A percentile compares a stretch with the other conserved stretches of the same genome.
Evolutionary conservation across 2,888 invertebrate genomes (phyloP).

Genomic region (Parasteatoda lunata): DNA sequence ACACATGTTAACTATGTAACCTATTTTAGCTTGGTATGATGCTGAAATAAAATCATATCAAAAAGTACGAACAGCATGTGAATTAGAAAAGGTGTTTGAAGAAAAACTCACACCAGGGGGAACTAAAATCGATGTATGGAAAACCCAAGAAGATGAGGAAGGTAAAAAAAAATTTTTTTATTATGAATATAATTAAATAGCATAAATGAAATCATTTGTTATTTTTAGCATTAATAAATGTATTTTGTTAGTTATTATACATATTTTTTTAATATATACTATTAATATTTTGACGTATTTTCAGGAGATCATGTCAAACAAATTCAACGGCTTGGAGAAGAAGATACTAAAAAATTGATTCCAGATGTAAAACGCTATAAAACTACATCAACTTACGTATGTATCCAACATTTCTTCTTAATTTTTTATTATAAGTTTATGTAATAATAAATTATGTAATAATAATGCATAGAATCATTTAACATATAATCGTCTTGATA

Average conservation of each 20-base stretch:
- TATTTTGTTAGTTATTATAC: too few relatives aligned
- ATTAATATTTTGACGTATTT: too few relatives aligned
- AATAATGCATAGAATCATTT: too few relatives aligned
- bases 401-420: background rate
- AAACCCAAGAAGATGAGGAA: constrained; percentile 67
- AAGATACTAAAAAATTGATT: constrained; percentile 82
- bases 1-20: too few relatives aligned
- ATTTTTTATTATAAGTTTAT: too few relatives aligned
- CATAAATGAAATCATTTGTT: too few relatives aligned
- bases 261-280: too few relatives aligned
- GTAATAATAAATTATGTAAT: too few relatives aligned
- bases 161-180: constrained; percentile 25
- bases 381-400: constrained; percentile 66
- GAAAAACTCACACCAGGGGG: constrained; percentile 77
- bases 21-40: constrained; percentile 89
- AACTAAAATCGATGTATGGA: constrained; percentile 69
- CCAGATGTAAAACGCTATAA: constrained; percentile 68
- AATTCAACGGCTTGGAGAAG: constrained; percentile 89
- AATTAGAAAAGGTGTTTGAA: constrained; percentile 90
- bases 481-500: too few relatives aligned
- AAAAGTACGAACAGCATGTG: constrained; percentile 85
- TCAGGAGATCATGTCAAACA: constrained; percentile 75
- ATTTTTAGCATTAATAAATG: too few relatives aligned
- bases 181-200: background rate
- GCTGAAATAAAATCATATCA: constrained; percentile 89